phyloP scores from a whole-genome alignment of 2,113 vertebrate genomes.

The Gadus chalcogrammus region DNA sequence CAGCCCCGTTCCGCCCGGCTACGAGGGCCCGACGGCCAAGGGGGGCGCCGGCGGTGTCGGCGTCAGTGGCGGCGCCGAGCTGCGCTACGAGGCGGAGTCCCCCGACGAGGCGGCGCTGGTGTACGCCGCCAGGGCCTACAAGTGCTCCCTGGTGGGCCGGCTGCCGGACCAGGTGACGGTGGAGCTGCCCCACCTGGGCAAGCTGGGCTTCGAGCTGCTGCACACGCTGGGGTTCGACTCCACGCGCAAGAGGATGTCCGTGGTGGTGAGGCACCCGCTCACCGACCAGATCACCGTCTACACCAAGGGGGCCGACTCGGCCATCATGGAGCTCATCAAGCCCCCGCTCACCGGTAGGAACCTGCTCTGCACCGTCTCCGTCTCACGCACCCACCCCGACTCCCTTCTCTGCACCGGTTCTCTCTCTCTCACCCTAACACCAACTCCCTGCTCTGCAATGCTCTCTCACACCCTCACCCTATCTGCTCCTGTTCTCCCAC shows the following conservation, averaged over 20 bases:
- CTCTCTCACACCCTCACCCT: too few species aligned
- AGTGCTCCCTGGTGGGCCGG: constrained; percentile 85
- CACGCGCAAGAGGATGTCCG: constrained; percentile 92
- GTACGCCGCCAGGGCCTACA: constrained; percentile 90
- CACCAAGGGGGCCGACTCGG: constrained; percentile 95
- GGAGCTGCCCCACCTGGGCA: constrained; percentile 90
- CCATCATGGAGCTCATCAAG: constrained; percentile 90
- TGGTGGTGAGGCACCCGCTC: constrained; percentile 91
- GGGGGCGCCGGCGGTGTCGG: constrained; percentile 23
- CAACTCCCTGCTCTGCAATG: too few species aligned
- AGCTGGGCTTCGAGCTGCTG: constrained; percentile 88
- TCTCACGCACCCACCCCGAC: too few species aligned
- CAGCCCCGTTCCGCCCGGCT: constrained; percentile 37
- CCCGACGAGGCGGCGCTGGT: constrained; percentile 95
- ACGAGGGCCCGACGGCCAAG: constrained; percentile 27
- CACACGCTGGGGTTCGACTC: constrained; percentile 95
- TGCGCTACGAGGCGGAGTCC: constrained; percentile 91
- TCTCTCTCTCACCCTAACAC: too few species aligned
- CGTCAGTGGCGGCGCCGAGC: constrained; percentile 71
- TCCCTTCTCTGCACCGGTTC: too few species aligned
- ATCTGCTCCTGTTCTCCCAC: too few species aligned
- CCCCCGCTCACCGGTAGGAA: constrained; percentile 70
- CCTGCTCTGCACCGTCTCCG: too few species aligned
- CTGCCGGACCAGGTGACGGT: constrained; percentile 89
- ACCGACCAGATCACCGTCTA: constrained; percentile 93